Evolutionary conservation across 2,888 invertebrate genomes (phyloP).

Genomic region (Mythimna albipuncta): DNA sequence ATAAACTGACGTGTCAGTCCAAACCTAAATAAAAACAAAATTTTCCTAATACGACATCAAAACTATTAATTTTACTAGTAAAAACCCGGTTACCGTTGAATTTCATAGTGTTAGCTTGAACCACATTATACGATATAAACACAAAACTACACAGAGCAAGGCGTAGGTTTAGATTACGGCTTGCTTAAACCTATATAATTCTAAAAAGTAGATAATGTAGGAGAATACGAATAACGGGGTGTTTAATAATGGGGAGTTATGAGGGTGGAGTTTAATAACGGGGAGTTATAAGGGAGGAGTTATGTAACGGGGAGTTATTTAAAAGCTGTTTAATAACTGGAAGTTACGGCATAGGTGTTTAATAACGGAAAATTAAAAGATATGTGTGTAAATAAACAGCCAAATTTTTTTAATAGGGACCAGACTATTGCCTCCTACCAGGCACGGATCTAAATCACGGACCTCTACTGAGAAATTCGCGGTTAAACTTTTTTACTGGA

Average conservation of each 20-base stretch:
- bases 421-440: too few relatives aligned
- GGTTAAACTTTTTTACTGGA: conserved; percentile 13
- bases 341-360: neutral
- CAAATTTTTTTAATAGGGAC: neutral
- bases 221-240: too few relatives aligned
- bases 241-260: neutral
- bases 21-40: neutral
- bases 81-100: neutral
- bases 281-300: neutral
- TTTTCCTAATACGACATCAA: neutral
- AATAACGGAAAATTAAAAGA: neutral
- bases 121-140: too few relatives aligned
- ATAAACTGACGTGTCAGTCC: neutral
- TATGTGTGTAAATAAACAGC: neutral
- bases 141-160: neutral
- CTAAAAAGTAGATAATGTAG: neutral
- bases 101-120: neutral
- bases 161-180: neutral
- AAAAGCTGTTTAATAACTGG: neutral
- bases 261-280: too few relatives aligned
- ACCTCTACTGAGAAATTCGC: neutral
- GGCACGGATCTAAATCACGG: too few relatives aligned
- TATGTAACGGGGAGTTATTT: neutral
- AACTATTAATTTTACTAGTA: neutral
- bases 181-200: neutral